Conservation (phyloP, 2,113 vertebrate genomes). For the Mormyrus lacerda region DNA sequence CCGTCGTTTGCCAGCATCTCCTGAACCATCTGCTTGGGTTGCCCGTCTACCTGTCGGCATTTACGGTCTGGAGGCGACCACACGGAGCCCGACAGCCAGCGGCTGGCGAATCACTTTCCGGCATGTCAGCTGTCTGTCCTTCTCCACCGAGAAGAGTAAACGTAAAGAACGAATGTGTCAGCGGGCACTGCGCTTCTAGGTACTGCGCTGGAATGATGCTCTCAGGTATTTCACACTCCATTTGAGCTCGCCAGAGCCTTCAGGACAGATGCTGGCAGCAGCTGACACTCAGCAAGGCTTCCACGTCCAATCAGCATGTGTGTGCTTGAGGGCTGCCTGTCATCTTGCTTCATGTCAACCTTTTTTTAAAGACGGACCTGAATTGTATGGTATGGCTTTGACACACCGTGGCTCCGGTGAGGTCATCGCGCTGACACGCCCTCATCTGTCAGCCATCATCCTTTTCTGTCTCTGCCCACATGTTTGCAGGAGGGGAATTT, state of each 20-base stretch:
- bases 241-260: conserved; percentile 46
- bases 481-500: conserved; percentile 52
- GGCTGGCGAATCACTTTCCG: not conserved
- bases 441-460: not conserved
- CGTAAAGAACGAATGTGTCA: conserved; percentile 45
- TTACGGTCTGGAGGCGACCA: conserved; percentile 5
- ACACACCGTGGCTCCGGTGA: not conserved
- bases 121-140: not conserved
- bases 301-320: not conserved
- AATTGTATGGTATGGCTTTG: not conserved
- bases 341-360: not conserved
- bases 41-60: not conserved
- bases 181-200: conserved; percentile 32
- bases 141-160: not conserved
- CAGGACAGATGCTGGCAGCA: conserved; percentile 36
- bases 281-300: conserved; percentile 8
- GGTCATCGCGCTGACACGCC: not conserved
- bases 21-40: not conserved
- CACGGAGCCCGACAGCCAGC: not conserved
- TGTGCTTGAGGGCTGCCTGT: not conserved
- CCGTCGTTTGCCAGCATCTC: not conserved
- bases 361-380: not conserved
- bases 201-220: conserved; percentile 46
- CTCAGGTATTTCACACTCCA: conserved; percentile 37
- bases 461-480: conserved; percentile 37